phyloP scores from a whole-genome alignment of 2,113 vertebrate genomes.

The Casuarius casuarius region DNA sequence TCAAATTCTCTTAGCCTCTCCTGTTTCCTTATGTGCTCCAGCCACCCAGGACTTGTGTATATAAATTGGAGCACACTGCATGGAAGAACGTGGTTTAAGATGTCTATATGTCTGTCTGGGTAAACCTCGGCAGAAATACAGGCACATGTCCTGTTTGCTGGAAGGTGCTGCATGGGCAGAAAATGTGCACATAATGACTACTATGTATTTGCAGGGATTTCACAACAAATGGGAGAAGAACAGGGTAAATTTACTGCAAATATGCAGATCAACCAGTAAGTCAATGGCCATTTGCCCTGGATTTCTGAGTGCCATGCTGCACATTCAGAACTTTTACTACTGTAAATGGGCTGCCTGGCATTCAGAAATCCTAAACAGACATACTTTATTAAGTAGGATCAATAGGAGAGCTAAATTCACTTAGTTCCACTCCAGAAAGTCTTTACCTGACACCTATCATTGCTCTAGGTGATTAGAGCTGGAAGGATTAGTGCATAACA shows the following conservation, averaged over 20 bases:
- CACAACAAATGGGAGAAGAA: neutral
- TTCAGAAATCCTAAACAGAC: neutral
- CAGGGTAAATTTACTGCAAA: neutral
- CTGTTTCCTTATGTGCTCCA: neutral
- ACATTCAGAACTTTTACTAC: neutral
- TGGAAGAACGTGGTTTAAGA: neutral
- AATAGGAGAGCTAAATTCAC: neutral
- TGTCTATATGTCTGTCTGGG: neutral
- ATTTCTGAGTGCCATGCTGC: neutral
- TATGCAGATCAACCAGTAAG: neutral
- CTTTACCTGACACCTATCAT: conserved; percentile 4
- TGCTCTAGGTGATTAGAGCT: neutral
- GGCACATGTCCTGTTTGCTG: rapidly evolving
- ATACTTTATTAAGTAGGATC: neutral
- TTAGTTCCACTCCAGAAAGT: neutral
- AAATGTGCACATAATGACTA: neutral
- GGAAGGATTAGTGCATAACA: neutral
- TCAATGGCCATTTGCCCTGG: neutral
- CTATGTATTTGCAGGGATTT: neutral
- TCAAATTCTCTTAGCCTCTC: neutral
- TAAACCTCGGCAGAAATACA: neutral
- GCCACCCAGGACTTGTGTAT: neutral
- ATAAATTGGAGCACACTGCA: neutral
- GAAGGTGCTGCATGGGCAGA: neutral
- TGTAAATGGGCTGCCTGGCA: neutral